phyloP scores from a whole-genome alignment of 2,888 invertebrate species.

The Eupithecia inturbata region DNA sequence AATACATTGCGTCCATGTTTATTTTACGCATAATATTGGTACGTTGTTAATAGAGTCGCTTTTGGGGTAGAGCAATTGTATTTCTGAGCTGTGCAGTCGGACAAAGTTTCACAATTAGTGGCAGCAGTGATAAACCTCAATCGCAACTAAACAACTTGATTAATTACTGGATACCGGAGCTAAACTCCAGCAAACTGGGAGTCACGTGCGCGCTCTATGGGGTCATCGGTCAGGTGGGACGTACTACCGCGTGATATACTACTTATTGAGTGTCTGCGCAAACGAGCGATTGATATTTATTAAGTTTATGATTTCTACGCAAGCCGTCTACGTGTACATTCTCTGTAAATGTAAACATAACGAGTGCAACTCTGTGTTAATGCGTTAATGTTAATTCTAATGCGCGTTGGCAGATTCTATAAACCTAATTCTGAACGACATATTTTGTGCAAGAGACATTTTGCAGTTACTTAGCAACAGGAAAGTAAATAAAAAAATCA shows the following conservation, averaged over 20 bases:
- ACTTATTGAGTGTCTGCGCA: neutral
- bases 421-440: neutral
- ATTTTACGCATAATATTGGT: conserved; percentile 6
- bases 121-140: conserved; percentile 60
- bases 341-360: neutral
- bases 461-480: neutral
- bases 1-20: conserved; percentile 16
- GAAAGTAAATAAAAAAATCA: neutral
- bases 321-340: neutral
- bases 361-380: neutral
- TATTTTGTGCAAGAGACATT: too few relatives aligned
- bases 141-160: conserved; percentile 68
- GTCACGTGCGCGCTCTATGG: conserved; percentile 36
- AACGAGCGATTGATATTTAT: neutral
- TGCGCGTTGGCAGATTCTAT: neutral
- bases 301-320: neutral
- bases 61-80: conserved; percentile 19
- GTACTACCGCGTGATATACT: conserved; percentile 13
- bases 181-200: conserved; percentile 34
- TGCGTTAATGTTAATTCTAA: neutral
- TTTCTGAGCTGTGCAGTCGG: conserved; percentile 40
- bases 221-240: conserved; percentile 20
- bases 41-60: conserved; percentile 9
- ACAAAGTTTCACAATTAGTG: conserved; percentile 69
- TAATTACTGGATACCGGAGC: conserved; percentile 64